Base-by-base conservation (phyloP, 2,888 invertebrate genomes). In the Frankliniella fusca region DNA sequence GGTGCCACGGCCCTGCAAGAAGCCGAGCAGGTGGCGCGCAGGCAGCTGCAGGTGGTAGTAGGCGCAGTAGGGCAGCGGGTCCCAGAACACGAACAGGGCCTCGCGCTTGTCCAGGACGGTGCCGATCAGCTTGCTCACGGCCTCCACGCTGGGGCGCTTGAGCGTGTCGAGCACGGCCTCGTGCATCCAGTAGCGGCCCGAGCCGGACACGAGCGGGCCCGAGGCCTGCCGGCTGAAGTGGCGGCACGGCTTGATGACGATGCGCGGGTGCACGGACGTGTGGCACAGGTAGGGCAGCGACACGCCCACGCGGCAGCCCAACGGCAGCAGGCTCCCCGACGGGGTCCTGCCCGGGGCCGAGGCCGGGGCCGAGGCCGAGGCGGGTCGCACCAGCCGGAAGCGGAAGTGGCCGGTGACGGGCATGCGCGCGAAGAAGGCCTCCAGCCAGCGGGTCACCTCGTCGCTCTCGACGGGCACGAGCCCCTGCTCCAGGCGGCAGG, bases 31-130 rank as follows among this genome's bases (percentile, higher is more conserved):
- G 84, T 91, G 91, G 83, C 90, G 90, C 84, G 93, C 90, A 0
- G 95, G 94, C 85, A 93, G 87, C 86, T 95, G 93, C 85, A 95
- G 92, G 87, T 94, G 94, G 88, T 95, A 95, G 87, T 94, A 95
- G 3, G 94, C 95, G 86, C 94, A 95, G 87, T 95, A 95, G 0
- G 95, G 95, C 85, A 95, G 87, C 9, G 95, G 95, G 87, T 95
- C 95, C 95, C 95, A 95, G 86, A 93, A 93, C 9, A 93, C 91
- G 86, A 95, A 95, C 0, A 95, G 89, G 0, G 94, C 95, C 86
- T 95, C 95, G 76, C 94, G 90, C 85, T 94, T 94, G 86, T 95
- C 94, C 85, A 95, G 87, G 65, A 94, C 93, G 0, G 92, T 93
- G 70, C 92, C 92, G 85, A 93, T 88, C 81, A 93, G 87, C 86